A percentile compares a stretch with the other conserved stretches of the same genome.
Evolutionary conservation across 1,140 invertebrate genomes (phyloP).

Genomic region (Melanaphis sacchari): DNA sequence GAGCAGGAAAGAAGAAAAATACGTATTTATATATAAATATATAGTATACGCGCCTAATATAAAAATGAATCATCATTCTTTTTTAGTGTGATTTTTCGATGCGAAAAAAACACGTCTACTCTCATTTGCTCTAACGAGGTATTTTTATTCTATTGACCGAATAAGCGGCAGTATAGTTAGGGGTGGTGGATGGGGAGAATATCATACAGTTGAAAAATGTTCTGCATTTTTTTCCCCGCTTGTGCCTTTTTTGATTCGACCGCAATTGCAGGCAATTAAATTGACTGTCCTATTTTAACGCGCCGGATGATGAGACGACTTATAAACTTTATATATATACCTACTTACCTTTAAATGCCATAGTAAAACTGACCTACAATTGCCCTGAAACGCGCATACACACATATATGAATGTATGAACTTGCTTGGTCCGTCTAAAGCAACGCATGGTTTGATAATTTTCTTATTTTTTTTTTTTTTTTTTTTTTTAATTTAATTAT

Average conservation of each 20-base stretch:
- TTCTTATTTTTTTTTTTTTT: not conserved
- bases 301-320: not conserved
- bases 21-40: not conserved
- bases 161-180: not conserved
- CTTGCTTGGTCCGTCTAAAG: not conserved
- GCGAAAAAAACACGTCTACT: conserved; percentile 41
- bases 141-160: conserved; percentile 45
- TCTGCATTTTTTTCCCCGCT: conserved; percentile 13
- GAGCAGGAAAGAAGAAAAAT: not conserved
- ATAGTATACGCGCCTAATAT: not conserved
- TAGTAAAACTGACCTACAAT: conserved; percentile 27
- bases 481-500: not conserved
- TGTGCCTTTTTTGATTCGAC: not conserved
- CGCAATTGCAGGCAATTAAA: conserved; percentile 41
- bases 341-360: not conserved
- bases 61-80: conserved; percentile 11
- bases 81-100: conserved; percentile 35
- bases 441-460: not conserved
- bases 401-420: not conserved
- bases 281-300: conserved; percentile 18
- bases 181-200: not conserved
- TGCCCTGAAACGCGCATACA: not conserved
- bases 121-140: conserved; percentile 47
- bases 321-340: not conserved
- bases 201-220: conserved; percentile 48